Evolutionary conservation across 2,797 vertebrate species (phyloP), one percentile per base, ranked within the genome.

Genomic region (Moxostoma hubbsi): DNA sequence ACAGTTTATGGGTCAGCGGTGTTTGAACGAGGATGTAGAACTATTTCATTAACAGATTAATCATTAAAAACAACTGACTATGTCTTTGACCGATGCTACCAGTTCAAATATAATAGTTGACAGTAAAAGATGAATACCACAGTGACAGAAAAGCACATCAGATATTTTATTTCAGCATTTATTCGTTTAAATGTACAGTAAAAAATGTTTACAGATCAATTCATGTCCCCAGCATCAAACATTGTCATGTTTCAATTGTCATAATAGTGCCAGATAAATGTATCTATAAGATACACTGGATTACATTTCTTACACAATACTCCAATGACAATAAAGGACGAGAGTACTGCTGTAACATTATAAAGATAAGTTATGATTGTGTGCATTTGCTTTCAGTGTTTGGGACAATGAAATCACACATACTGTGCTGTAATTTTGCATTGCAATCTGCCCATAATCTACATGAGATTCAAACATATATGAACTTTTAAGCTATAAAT

Each of bases 201-300:
- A 94, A 99, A 99, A 98, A 98, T 90, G 92, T 96, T 95, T 96
- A 96, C 93, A 95, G 66, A 62, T 77, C 55, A 57, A 62, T 93
- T 95, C 94, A 94, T 94, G 93, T 94, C 93, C 91, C 93, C 93
- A 94, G 94, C 95, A 96, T 96, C 95, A 97, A 96, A 97, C 94
- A 96, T 87, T 75, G 55, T 83, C 75, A 89, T 90, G 95, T 90
- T 92, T 93, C 91, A 95, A 94, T 93, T 95, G 94, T 90, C 95
- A 89, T 94, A 92, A 93, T 95, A 93, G 94, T 96, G 96, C 94
- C 93, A 93, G 92, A 94, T 91, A 93, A 93, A 91, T 96, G 97
- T 98, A 98, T 98, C 97, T 98, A 98, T 98, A 96, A 98, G 96
- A 98, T 98, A 98, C 97, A 98, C 95, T 94, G 94, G 94, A 94